Evolutionary conservation across 2,888 invertebrate genomes (phyloP).

Genomic region (Dexiosoma caninum): DNA sequence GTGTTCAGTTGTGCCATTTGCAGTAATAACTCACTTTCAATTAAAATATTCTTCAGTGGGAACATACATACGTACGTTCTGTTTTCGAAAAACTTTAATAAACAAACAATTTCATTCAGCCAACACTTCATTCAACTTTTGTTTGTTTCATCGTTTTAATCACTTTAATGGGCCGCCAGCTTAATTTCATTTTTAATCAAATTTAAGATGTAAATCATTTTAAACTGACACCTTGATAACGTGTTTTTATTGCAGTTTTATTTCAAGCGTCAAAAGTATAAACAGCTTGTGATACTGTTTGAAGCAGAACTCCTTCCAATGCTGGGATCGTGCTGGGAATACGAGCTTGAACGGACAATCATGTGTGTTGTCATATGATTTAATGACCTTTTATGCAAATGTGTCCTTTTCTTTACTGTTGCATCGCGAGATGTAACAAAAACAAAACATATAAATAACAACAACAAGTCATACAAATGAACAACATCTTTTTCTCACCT

Average conservation of each 20-base stretch:
- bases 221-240: constrained; percentile 44
- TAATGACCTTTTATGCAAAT: constrained; percentile 64
- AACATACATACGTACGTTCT: too few relatives aligned
- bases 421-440: background rate
- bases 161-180: background rate
- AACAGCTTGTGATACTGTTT: constrained; percentile 31
- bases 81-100: background rate
- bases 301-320: constrained; percentile 27
- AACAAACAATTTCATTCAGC: background rate
- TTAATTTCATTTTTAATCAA: constrained; percentile 32
- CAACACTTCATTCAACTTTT: background rate
- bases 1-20: too few relatives aligned
- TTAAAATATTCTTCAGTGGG: too few relatives aligned
- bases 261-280: background rate
- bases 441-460: constrained; percentile 16
- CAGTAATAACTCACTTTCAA: too few relatives aligned
- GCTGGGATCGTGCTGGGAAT: constrained; percentile 22
- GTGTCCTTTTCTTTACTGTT: constrained; percentile 9
- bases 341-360: constrained; percentile 8
- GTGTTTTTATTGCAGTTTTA: constrained; percentile 44
- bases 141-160: constrained; percentile 5
- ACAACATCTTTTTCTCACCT: background rate
- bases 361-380: constrained; percentile 53
- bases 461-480: constrained; percentile 30
- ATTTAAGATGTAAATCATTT: constrained; percentile 53